Evolutionary conservation across 2,888 invertebrate species (phyloP).

Genomic region (Cheiracanthium punctorium): DNA sequence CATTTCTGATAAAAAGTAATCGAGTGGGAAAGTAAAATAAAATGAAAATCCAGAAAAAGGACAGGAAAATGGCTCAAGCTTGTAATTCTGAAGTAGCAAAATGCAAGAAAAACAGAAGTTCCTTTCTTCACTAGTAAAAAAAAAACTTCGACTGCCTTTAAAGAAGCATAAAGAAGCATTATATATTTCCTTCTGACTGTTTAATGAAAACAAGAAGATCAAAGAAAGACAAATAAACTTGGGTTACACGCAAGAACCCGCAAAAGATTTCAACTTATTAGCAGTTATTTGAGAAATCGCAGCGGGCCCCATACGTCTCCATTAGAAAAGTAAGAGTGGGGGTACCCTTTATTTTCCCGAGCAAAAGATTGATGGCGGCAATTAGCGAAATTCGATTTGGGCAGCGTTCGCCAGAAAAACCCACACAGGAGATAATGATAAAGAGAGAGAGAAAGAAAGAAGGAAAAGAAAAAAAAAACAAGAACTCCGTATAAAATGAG

Average conservation of each 20-base stretch:
- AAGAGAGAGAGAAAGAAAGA: constrained; percentile 22
- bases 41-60: too few relatives aligned
- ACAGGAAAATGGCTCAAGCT: too few relatives aligned
- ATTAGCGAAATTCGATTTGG: constrained; percentile 69
- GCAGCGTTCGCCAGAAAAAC: constrained; percentile 60
- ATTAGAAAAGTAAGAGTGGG: constrained; percentile 29
- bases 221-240: neutral
- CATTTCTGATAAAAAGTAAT: too few relatives aligned
- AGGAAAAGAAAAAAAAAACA: constrained; percentile 28
- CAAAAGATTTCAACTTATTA: constrained; percentile 57
- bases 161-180: too few relatives aligned
- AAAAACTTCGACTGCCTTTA: too few relatives aligned
- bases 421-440: constrained; percentile 55
- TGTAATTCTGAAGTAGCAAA: too few relatives aligned
- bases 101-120: too few relatives aligned
- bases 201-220: neutral
- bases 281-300: constrained; percentile 50
- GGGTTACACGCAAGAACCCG: constrained; percentile 33
- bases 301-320: constrained; percentile 57
- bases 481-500: constrained; percentile 31
- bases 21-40: too few relatives aligned
- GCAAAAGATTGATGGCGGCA: constrained; percentile 63
- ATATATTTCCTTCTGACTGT: neutral
- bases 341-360: neutral
- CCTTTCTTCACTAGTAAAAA: too few relatives aligned